Conservation (phyloP, 2,888 invertebrate genomes). For the Agrilus cyanescens region DNA sequence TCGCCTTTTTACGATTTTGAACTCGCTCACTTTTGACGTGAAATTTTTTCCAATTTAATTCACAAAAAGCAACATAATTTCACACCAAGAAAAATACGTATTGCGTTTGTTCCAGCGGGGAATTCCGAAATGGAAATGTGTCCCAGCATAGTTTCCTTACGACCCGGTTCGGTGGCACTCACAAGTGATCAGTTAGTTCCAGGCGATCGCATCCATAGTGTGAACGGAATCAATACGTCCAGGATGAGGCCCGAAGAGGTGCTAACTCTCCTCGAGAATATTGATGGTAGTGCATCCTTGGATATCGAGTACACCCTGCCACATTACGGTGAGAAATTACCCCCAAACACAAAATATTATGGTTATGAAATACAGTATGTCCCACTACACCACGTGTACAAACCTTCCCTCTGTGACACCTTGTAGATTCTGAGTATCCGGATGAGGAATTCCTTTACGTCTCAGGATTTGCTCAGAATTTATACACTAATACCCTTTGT, state of each 20-base stretch:
- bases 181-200: constrained; percentile 67
- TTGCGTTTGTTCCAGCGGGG: constrained; percentile 39
- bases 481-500: not conserved
- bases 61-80: too few species aligned
- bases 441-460: too few species aligned
- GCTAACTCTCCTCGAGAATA: constrained; percentile 59
- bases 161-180: constrained; percentile 58
- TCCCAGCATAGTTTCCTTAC: constrained; percentile 55
- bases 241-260: constrained; percentile 69
- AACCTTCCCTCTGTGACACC: too few species aligned
- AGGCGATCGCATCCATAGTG: constrained; percentile 68
- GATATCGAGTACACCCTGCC: constrained; percentile 78
- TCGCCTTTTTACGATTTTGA: too few species aligned
- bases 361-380: too few species aligned
- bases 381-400: too few species aligned
- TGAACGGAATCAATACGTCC: constrained; percentile 69
- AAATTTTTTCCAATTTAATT: too few species aligned
- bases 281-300: constrained; percentile 62
- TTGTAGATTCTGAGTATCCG: too few species aligned
- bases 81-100: too few species aligned
- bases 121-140: constrained; percentile 55
- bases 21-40: too few species aligned
- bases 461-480: too few species aligned
- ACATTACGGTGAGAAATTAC: constrained; percentile 52
- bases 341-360: not conserved